Evolutionary conservation across 2,888 invertebrate genomes (phyloP).

Genomic region (Tenthredo scrophulariae): DNA sequence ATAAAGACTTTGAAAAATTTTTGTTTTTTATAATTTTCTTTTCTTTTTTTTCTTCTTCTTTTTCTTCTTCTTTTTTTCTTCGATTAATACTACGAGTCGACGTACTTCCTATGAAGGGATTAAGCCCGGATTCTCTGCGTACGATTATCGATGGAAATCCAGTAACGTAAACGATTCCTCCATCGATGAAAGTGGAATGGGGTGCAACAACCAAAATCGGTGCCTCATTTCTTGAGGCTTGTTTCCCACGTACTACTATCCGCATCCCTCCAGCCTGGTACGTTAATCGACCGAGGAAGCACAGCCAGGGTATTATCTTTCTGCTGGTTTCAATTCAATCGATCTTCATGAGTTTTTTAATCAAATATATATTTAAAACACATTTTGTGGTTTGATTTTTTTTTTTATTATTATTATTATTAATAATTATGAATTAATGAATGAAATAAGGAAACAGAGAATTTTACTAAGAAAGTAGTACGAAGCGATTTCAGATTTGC

Average conservation of each 20-base stretch:
- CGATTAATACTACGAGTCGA: slow-evolving; percentile 65
- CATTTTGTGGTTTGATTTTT: no score
- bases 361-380: not conserved
- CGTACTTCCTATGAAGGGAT: slow-evolving; percentile 94
- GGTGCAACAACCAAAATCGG: slow-evolving; percentile 93
- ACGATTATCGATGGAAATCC: slow-evolving; percentile 92
- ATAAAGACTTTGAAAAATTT: not conserved
- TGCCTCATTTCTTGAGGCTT: slow-evolving; percentile 88
- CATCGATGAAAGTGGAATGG: slow-evolving; percentile 94
- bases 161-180: slow-evolving; percentile 90
- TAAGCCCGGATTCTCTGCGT: slow-evolving; percentile 87
- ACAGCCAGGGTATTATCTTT: slow-evolving; percentile 82
- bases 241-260: slow-evolving; percentile 87
- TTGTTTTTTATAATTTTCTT: not conserved
- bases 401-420: no score
- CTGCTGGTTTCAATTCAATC: slow-evolving; percentile 68
- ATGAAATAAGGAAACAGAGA: no score
- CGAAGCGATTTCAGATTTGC: not conserved
- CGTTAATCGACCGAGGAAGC: slow-evolving; percentile 87
- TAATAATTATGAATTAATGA: no score
- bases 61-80: not conserved
- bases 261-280: slow-evolving; percentile 89
- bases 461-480: not conserved
- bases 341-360: slow-evolving; percentile 5
- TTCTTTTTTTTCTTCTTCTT: not conserved